Conservation (phyloP, 2,113 vertebrate species). For the Elgaria multicarinata region DNA sequence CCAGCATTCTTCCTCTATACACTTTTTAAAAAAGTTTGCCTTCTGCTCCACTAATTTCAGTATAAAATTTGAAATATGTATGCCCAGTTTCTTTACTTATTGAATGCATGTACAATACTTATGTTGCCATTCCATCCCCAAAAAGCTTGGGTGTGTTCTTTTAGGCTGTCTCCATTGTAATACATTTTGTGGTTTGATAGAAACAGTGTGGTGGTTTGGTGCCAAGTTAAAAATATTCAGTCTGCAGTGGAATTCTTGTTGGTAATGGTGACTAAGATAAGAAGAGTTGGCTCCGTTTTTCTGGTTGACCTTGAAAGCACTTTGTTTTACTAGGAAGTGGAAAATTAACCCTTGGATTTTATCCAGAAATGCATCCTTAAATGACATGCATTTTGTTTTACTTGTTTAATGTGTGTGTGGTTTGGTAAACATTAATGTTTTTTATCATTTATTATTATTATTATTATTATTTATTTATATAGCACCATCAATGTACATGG, state of each 20-base stretch:
- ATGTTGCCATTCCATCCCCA: background rate
- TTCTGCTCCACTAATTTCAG: background rate
- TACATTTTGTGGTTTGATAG: background rate
- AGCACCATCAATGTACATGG: too few species aligned
- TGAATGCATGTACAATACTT: background rate
- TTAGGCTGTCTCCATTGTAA: constrained; percentile 16
- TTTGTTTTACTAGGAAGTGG: constrained; percentile 33
- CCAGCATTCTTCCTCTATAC: background rate
- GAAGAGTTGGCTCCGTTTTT: constrained; percentile 45
- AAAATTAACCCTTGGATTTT: constrained; percentile 28
- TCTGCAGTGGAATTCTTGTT: background rate
- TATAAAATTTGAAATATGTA: background rate
- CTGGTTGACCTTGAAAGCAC: constrained; percentile 22
- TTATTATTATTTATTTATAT: too few species aligned
- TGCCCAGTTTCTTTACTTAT: background rate
- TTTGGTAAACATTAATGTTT: background rate
- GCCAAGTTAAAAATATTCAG: constrained; percentile 23
- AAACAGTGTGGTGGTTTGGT: constrained; percentile 6
- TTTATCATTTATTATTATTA: too few species aligned
- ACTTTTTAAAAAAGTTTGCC: background rate
- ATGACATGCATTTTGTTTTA: constrained; percentile 2
- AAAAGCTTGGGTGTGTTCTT: constrained; percentile 2
- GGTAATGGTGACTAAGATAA: constrained; percentile 13
- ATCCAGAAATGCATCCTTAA: constrained; percentile 22
- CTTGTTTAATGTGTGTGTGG: background rate